Conservation (phyloP, 2,888 invertebrate genomes). For the Hemaris fuciformis region DNA sequence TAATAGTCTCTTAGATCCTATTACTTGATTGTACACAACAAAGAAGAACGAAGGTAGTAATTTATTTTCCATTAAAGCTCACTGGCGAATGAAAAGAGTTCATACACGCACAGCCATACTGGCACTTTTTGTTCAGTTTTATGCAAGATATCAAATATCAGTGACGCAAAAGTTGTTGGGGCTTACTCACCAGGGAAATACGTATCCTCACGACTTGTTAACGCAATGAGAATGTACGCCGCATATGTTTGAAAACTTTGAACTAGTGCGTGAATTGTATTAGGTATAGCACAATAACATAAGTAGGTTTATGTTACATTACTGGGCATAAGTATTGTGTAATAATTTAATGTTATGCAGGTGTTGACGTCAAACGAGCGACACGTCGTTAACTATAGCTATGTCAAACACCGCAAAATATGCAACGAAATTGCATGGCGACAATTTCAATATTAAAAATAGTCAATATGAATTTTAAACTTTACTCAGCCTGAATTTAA, state of each 20-base stretch:
- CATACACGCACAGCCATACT: not conserved
- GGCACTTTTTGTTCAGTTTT: constrained; percentile 5
- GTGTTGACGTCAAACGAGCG: too few species aligned
- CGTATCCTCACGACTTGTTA: not conserved
- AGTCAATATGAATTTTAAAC: too few species aligned
- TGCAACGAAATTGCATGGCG: not conserved
- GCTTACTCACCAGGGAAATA: not conserved
- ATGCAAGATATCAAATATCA: constrained; percentile 10
- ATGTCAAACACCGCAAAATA: too few species aligned
- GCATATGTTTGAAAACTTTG: not conserved
- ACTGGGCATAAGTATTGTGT: too few species aligned
- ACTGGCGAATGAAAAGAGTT: constrained; percentile 16
- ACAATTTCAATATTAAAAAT: not conserved
- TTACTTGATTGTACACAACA: constrained; percentile 26
- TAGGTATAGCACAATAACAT: not conserved
- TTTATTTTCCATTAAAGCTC: constrained; percentile 31
- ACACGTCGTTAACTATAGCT: too few species aligned
- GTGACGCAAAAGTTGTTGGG: not conserved
- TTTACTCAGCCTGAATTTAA: too few species aligned
- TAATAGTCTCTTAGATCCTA: constrained; percentile 26
- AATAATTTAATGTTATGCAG: too few species aligned
- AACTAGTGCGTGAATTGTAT: not conserved
- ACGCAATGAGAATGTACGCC: not conserved
- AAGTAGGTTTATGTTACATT: too few species aligned
- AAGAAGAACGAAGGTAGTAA: constrained; percentile 23